Evolutionary conservation across 2,113 vertebrate genomes (phyloP), one percentile per base, ranked within the genome.

Genomic region (Engraulis encrasicolus): DNA sequence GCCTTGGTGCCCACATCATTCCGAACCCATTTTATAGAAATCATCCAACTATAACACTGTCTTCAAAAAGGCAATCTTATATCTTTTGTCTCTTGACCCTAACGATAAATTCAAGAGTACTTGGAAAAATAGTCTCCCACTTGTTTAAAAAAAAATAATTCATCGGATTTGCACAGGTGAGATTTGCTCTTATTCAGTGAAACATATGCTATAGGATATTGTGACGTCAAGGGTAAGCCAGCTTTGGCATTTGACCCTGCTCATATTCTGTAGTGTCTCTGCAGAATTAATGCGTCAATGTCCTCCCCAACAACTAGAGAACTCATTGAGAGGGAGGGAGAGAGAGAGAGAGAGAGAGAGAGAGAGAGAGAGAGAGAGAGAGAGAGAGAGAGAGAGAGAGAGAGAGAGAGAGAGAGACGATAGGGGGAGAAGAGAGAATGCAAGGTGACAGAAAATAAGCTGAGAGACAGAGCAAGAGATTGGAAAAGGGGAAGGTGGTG

Each of bases 221-320:
- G 83, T 82, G 86, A 82, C 71, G 83, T 87, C 83, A 87, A 66
- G 34, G 31, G 52, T n/a, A 18, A 34, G 78, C 23, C 12, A 74
- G 31, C 27, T 34, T 50, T 40, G 50, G 52, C 37, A 52, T 83
- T 77, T 80, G 54, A 80, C 54, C 58, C 77, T 12, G 50, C 48
- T 15, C 40, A 80, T 45, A 49, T 71, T 71, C 45, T 50, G 49
- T 20, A 17, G 31, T 31, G 34, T 18, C n/a, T n/a, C n/a, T 80
- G 49, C 14, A 34, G 50, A 31, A 85, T 80, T 82, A 31, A 82
- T 83, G 77, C 74, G 54, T 52, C 50, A 49, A 52, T 50, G 23
- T 36, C 82, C 17, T 78, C 50, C 66, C 66, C 49, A 36, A 40
- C n/a, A 79, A 54, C n/a, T 38, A 15, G 34, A 14, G 31, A 79